Conservation (phyloP, 2,888 invertebrate genomes). For the Beris chalybata region DNA sequence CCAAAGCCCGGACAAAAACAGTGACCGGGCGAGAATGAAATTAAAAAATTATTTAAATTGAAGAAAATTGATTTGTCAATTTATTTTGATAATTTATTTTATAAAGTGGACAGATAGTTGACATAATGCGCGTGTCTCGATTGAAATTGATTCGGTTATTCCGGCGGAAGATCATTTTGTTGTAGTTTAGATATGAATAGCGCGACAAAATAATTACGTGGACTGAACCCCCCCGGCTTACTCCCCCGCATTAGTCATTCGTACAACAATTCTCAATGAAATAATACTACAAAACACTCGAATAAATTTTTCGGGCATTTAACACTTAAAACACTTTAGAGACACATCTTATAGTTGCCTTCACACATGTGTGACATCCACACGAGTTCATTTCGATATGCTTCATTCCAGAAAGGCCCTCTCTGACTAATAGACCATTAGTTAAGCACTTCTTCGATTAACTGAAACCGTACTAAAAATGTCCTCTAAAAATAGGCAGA, state of each 20-base stretch:
- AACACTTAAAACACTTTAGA: too few species aligned
- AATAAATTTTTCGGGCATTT: too few species aligned
- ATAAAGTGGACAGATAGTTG: slow-evolving; percentile 35
- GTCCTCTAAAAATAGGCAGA: slow-evolving; percentile 35
- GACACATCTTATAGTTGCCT: too few species aligned
- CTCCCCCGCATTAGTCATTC: too few species aligned
- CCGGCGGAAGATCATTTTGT: slow-evolving; percentile 38
- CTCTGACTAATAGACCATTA: slow-evolving; percentile 40
- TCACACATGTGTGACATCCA: too few species aligned
- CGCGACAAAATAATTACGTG: background rate
- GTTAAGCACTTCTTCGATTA: slow-evolving; percentile 33
- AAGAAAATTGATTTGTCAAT: slow-evolving; percentile 39
- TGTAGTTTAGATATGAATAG: background rate
- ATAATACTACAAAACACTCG: background rate
- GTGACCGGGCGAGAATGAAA: slow-evolving; percentile 14
- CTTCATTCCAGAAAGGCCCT: too few species aligned
- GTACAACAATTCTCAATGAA: background rate
- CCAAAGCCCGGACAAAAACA: too few species aligned
- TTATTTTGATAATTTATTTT: slow-evolving; percentile 34
- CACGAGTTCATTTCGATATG: too few species aligned
- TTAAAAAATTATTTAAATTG: slow-evolving; percentile 33
- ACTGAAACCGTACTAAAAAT: slow-evolving; percentile 17
- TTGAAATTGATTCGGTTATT: slow-evolving; percentile 39
- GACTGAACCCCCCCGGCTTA: too few species aligned
- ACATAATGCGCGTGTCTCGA: slow-evolving; percentile 40